A percentile compares a stretch with the other conserved stretches of the same genome.
These are phyloP conservation scores for Apoda limacodes DNA, from an alignment of 2,888 invertebrate genomes.

Conservation along the genomic window DNA sequence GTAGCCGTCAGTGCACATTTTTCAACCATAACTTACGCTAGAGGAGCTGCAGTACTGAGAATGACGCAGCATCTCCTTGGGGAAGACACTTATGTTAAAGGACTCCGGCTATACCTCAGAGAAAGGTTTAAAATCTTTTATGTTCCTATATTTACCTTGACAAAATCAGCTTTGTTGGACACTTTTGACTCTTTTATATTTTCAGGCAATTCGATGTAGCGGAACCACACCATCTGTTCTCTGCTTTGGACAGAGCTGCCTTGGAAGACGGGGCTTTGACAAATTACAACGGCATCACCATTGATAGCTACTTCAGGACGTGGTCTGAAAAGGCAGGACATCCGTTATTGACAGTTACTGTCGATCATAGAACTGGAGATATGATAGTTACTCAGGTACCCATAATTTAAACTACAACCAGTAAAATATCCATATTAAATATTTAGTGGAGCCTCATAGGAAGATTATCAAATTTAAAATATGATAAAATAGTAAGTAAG, in stretches of 20 bases:
- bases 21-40: conserved; percentile 76
- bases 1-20: conserved; percentile 71
- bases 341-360: conserved; percentile 64
- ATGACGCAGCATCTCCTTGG: conserved; percentile 77
- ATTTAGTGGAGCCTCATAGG: too few relatives aligned
- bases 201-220: conserved; percentile 50
- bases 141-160: too few relatives aligned
- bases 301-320: conserved; percentile 59
- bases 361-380: conserved; percentile 43
- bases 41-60: conserved; percentile 72
- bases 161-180: too few relatives aligned
- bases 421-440: too few relatives aligned
- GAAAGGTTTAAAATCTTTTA: conserved; percentile 52
- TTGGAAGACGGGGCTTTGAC: conserved; percentile 32
- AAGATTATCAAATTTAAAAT: too few relatives aligned
- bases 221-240: conserved; percentile 61
- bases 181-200: conserved; percentile 6
- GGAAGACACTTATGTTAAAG: conserved; percentile 53
- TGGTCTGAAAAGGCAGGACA: conserved; percentile 74
- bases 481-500: too few relatives aligned
- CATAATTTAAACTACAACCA: too few relatives aligned
- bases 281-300: conserved; percentile 35
- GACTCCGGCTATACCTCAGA: conserved; percentile 65
- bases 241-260: conserved; percentile 49
- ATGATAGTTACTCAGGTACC: conserved; percentile 57